phyloP scores from a whole-genome alignment of 1,140 invertebrate genomes.

The Aphaenogaster rudis region DNA sequence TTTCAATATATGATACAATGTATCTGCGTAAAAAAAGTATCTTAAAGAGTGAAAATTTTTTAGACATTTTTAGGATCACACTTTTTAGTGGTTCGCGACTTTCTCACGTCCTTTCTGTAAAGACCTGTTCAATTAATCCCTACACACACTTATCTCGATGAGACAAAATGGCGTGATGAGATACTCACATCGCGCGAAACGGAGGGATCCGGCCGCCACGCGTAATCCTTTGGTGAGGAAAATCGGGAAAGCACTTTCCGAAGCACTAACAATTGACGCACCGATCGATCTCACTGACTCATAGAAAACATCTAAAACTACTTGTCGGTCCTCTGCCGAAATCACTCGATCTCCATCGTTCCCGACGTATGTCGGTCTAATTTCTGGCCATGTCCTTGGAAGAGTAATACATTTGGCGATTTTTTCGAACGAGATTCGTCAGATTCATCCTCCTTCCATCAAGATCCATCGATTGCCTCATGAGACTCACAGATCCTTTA shows the following conservation, averaged over 20 bases:
- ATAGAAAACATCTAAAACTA: constrained; percentile 72
- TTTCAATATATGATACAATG: background rate
- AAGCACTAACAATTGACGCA: constrained; percentile 65
- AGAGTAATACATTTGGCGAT: constrained; percentile 22
- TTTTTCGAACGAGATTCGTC: background rate
- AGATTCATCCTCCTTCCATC: constrained; percentile 39
- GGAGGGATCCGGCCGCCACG: constrained; percentile 23
- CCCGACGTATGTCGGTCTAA: constrained; percentile 15
- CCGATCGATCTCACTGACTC: constrained; percentile 68
- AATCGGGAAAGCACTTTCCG: constrained; percentile 62
- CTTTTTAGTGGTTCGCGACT: background rate
- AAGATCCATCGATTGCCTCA: constrained; percentile 14
- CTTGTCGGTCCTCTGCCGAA: constrained; percentile 44
- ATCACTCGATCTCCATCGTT: constrained; percentile 66
- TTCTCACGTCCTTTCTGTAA: background rate
- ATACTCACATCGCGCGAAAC: constrained; percentile 65
- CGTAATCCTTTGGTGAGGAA: constrained; percentile 68
- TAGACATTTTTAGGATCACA: background rate
- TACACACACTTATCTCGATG: constrained; percentile 28
- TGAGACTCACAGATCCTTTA: background rate
- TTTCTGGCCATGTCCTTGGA: constrained; percentile 26
- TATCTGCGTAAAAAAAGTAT: background rate
- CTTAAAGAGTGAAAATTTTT: background rate
- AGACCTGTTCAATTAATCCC: constrained; percentile 21
- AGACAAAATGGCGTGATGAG: constrained; percentile 38